Conservation (phyloP, 2,113 vertebrate genomes). For the Campylorhamphus procurvoides region DNA sequence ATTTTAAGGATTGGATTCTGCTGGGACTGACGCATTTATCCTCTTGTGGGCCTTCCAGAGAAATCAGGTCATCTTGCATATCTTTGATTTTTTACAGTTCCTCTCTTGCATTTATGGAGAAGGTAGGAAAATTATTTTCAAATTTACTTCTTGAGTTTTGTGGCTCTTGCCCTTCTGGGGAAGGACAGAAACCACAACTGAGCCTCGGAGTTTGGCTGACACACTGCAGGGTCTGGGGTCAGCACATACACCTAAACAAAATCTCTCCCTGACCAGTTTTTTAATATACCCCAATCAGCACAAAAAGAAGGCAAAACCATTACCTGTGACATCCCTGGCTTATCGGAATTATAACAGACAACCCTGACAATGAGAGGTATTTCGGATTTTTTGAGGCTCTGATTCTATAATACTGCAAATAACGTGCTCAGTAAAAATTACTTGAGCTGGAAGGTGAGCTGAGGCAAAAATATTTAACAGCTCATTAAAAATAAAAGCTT, state of each 20-base stretch:
- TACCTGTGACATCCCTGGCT: background rate
- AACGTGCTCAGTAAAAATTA: background rate
- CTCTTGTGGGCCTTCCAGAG: background rate
- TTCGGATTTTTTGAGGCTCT: background rate
- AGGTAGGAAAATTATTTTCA: background rate
- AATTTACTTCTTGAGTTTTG: background rate
- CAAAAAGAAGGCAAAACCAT: background rate
- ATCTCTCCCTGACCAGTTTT: background rate
- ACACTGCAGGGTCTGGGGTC: background rate
- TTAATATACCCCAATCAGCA: background rate
- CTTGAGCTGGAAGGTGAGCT: background rate
- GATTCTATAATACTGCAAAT: background rate
- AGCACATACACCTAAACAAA: background rate
- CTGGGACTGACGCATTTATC: background rate
- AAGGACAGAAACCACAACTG: background rate
- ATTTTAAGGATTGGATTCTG: background rate
- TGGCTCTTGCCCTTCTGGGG: background rate
- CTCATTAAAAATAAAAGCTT: background rate
- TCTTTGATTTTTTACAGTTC: background rate
- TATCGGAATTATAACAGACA: background rate
- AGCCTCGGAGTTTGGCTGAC: background rate
- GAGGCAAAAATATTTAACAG: background rate
- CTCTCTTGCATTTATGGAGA: background rate
- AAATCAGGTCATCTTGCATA: background rate
- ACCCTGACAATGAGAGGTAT: background rate